Base-by-base conservation (phyloP, 2,888 invertebrate species). In the Pharmacophagus antenor region DNA sequence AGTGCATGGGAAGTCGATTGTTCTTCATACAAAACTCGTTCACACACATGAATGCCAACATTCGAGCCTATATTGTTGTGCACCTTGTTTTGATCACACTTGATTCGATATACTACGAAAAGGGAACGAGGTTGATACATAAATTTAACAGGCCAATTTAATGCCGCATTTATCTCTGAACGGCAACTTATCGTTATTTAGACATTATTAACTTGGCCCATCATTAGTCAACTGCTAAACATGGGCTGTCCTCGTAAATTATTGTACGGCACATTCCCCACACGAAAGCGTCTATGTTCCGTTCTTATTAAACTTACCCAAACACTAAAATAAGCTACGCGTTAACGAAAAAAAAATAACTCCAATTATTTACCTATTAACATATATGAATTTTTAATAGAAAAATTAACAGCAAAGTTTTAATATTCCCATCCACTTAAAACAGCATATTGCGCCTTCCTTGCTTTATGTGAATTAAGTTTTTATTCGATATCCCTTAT, bases 11-110 rank as follows among this genome's bases (percentile, higher is more conserved):
- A 86, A 68, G 67, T 66, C 37, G 23, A 61, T 67, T 85, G 86
- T 86, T 85, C 85, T 78, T 64, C 61, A 54, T 63, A 67, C 67
- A 68, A 66, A 70, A 68, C 66, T 63, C 72, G 79, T 85, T 88
- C 87, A 81, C 88, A 87, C 85, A 88, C 84, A 77, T 79, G 84
- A 83, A 85, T 82, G 79, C 79, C 74, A 76, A 71, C 76, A 69
- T 74, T 77, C 72, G 74, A 69, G 72, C 71, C 72, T 72, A 74
- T 73, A 68, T 70, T 71, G 73, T 74, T 70, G 74, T 77, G 70
- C 63, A 66, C 63, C 70, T 72, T 68, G 67, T 77, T 79, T 78
- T 81, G 80, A 82, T 84, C 75, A 73, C 62, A 73, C 72, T 72
- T 77, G 75, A 79, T 77, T 77, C 70, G 73, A 76, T 73, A 73